phyloP scores from a whole-genome alignment of 2,113 vertebrate species.

The Colinus virginianus region DNA sequence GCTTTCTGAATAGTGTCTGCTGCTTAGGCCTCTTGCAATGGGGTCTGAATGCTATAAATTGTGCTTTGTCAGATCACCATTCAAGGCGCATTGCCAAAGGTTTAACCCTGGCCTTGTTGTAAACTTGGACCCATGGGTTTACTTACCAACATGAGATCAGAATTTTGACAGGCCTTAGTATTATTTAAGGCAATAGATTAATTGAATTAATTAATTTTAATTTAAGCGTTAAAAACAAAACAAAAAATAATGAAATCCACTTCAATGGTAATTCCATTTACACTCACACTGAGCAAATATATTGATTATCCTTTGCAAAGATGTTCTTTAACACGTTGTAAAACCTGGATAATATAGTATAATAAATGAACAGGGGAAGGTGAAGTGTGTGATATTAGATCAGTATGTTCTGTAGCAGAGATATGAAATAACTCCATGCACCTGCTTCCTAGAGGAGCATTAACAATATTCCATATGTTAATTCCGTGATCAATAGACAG shows the following conservation, averaged over 20 bases:
- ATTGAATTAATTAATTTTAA: background rate
- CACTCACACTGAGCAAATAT: conserved; percentile 1
- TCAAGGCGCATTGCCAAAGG: background rate
- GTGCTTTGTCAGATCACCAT: background rate
- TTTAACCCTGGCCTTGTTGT: background rate
- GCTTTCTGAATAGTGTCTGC: background rate
- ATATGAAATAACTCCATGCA: background rate
- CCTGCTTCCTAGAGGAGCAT: conserved; percentile 24
- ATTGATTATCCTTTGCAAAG: conserved; percentile 29
- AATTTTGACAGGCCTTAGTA: background rate
- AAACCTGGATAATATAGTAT: conserved; percentile 19
- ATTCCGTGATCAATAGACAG: conserved; percentile 8
- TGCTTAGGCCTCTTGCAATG: background rate
- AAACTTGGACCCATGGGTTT: background rate
- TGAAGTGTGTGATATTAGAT: conserved; percentile 42
- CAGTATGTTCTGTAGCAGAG: conserved; percentile 4
- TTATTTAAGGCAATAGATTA: conserved; percentile 17
- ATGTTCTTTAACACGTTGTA: conserved; percentile 16
- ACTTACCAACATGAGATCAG: background rate
- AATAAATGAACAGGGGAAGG: conserved; percentile 49
- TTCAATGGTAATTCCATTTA: background rate
- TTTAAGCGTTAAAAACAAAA: conserved; percentile 12
- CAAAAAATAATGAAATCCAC: background rate
- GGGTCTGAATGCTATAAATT: background rate
- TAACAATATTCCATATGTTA: conserved; percentile 17